A percentile compares a stretch with the other conserved stretches of the same genome.
Conservation (phyloP, 2,888 invertebrate species). For the Drosophila austrosaltans region DNA sequence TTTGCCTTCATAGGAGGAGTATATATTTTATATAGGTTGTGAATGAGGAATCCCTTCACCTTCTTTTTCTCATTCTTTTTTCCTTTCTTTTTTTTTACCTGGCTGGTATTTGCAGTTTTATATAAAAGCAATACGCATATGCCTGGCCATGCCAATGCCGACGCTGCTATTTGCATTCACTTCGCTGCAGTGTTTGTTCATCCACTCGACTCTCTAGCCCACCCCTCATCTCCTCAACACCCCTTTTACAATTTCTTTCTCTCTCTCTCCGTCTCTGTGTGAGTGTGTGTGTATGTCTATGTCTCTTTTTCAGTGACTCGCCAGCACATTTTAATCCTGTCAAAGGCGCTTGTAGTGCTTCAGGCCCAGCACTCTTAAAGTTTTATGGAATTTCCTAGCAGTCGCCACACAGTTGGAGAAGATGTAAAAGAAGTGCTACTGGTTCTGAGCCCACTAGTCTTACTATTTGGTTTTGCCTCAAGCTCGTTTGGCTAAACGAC, state of each 20-base stretch:
- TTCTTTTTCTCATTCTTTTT: background rate
- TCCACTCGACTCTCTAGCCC: conserved; percentile 23
- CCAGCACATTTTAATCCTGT: conserved; percentile 56
- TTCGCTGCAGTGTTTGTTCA: conserved; percentile 60
- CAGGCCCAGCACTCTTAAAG: conserved; percentile 67
- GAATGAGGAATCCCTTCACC: conserved; percentile 5
- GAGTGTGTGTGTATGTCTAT: background rate
- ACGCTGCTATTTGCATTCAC: conserved; percentile 71
- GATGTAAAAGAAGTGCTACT: conserved; percentile 14
- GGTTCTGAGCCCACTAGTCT: background rate
- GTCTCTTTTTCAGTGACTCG: background rate
- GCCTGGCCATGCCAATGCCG: conserved; percentile 49
- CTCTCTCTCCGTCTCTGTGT: background rate
- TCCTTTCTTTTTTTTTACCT: conserved; percentile 26
- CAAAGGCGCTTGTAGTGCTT: conserved; percentile 70
- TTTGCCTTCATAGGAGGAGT: conserved; percentile 1
- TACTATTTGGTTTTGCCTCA: conserved; percentile 23
- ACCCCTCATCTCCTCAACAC: background rate
- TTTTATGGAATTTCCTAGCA: conserved; percentile 62
- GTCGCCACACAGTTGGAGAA: conserved; percentile 1
- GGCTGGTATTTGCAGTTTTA: conserved; percentile 64
- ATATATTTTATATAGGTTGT: background rate
- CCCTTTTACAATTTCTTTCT: background rate
- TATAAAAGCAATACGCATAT: conserved; percentile 72
- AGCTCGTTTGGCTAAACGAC: conserved; percentile 60